phyloP scores from a whole-genome alignment of 2,113 vertebrate genomes.

The Micronycteris hirsuta region DNA sequence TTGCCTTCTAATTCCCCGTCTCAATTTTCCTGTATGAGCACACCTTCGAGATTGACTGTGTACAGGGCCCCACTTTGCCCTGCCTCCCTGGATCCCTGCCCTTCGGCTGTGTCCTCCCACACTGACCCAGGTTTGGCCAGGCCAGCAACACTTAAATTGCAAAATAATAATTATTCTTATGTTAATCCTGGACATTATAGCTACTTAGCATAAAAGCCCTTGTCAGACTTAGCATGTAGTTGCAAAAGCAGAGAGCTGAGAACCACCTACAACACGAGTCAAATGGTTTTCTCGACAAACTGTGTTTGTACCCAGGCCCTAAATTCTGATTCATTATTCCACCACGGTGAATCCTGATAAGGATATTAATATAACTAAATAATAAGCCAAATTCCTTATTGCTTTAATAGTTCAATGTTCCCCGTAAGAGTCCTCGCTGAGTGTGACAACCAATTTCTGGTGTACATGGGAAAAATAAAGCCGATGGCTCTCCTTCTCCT shows the following conservation, averaged over 20 bases:
- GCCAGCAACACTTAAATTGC: not conserved
- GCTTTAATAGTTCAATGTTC: not conserved
- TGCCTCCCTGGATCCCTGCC: fast-evolving
- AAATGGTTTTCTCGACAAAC: not conserved
- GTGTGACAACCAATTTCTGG: not conserved
- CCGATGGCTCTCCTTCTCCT: fast-evolving
- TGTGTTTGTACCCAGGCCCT: not conserved
- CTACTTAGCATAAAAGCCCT: not conserved
- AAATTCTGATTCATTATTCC: not conserved
- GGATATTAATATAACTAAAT: not conserved
- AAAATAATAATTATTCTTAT: not conserved
- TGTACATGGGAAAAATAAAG: not conserved
- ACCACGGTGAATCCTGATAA: not conserved
- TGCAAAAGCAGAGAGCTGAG: not conserved
- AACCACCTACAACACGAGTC: not conserved
- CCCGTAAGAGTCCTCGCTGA: not conserved
- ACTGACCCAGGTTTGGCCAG: fast-evolving
- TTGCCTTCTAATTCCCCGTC: not conserved
- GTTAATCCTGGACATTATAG: not conserved
- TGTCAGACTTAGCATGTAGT: not conserved
- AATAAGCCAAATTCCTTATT: not conserved
- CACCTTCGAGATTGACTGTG: not conserved
- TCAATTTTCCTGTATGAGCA: not conserved
- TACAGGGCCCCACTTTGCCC: not conserved
- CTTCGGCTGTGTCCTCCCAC: not conserved